Conservation (phyloP, 2,797 vertebrate genomes). For the Sebastes hubbsi region DNA sequence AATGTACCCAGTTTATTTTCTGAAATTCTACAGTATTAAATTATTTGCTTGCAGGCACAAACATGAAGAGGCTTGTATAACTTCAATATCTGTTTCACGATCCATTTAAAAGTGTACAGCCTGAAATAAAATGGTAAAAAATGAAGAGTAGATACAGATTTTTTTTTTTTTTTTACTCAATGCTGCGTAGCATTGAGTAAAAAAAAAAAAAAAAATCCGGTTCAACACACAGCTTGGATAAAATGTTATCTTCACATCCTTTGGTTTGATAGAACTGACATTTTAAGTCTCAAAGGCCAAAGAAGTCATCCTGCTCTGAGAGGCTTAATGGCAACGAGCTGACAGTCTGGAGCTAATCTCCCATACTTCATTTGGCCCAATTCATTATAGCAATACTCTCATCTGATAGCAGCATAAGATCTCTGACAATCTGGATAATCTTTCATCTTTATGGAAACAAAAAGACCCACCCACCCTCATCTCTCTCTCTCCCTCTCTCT, state of each 20-base stretch:
- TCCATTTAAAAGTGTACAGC: not conserved
- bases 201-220: not conserved
- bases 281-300: slow-evolving; percentile 47
- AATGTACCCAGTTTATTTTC: not conserved
- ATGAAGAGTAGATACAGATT: not conserved
- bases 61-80: not conserved
- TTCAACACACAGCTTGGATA: not conserved
- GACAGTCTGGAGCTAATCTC: slow-evolving; percentile 69
- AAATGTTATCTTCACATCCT: slow-evolving; percentile 12
- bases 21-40: not conserved
- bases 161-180: no score
- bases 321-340: slow-evolving; percentile 67
- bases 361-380: slow-evolving; percentile 68
- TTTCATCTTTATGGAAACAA: slow-evolving; percentile 64
- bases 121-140: no score
- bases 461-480: not conserved
- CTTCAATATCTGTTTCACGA: not conserved
- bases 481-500: not conserved
- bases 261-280: slow-evolving; percentile 44
- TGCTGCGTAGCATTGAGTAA: not conserved
- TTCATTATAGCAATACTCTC: slow-evolving; percentile 66
- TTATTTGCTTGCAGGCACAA: not conserved
- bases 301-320: slow-evolving; percentile 43
- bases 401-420: slow-evolving; percentile 61
- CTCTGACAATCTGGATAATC: slow-evolving; percentile 71